These are phyloP conservation scores for Tromatobia lineatoria DNA, from an alignment of 2,888 invertebrate genomes.

Conservation along the genomic window DNA sequence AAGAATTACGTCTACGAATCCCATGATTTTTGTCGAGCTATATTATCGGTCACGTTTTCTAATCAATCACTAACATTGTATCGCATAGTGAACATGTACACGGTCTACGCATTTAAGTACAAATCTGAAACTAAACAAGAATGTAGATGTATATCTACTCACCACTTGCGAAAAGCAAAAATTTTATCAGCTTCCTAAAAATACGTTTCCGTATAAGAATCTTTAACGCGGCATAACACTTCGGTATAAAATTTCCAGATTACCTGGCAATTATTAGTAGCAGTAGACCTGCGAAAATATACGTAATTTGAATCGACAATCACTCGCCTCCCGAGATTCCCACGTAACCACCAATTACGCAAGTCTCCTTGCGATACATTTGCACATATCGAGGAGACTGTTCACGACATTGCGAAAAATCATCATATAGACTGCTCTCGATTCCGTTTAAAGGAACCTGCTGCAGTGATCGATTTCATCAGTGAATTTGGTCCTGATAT, in stretches of 20 bases:
- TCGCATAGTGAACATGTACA: too few species aligned
- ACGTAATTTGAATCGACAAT: not conserved
- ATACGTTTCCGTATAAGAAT: not conserved
- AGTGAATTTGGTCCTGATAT: not conserved
- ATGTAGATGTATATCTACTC: too few species aligned
- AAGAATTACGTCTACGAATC: not conserved
- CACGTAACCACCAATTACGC: conserved; percentile 2
- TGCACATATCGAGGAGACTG: not conserved
- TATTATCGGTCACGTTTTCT: not conserved
- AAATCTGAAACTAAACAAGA: too few species aligned
- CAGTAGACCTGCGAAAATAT: conserved; percentile 2
- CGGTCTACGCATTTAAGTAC: too few species aligned
- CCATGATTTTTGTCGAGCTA: not conserved
- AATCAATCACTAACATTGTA: too few species aligned
- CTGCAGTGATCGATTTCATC: not conserved
- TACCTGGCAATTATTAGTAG: not conserved
- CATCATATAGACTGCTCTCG: not conserved
- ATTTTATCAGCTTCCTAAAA: not conserved
- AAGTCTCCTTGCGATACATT: not conserved
- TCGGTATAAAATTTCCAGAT: not conserved
- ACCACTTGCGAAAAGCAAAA: not conserved
- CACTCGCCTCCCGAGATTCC: not conserved
- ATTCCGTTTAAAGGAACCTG: not conserved
- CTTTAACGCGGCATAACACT: not conserved
- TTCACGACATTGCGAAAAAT: not conserved